Base-by-base conservation (phyloP, 2,888 invertebrate genomes). In the Philereme vetulata region DNA sequence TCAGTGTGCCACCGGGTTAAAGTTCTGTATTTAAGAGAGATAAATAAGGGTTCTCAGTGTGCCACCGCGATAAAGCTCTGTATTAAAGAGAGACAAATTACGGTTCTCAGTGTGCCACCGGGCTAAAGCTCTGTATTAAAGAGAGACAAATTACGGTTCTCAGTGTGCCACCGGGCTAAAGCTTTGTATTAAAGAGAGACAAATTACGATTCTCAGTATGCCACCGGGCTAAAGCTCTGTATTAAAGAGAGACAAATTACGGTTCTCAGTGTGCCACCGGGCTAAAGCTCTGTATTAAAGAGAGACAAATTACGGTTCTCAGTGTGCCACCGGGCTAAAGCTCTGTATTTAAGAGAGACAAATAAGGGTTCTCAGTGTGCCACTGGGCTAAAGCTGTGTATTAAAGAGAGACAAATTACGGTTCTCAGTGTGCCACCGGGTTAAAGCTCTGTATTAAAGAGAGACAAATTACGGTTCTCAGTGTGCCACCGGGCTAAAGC, bases 141-240 rank as follows among this genome's bases (percentile, higher is more conserved):
- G n/a, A n/a, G n/a, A n/a, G n/a, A n/a, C n/a, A n/a, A n/a, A n/a
- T n/a, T n/a, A n/a, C n/a, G n/a, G 21, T 21, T 21, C 38, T 6
- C 51, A n/a, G 38, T 56, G 51, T 60, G 51, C 44, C 5, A 36
- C 55, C 36, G 36, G 5, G 55, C 43, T 60, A 46, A 59, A 21
- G 21, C 21, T 21, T 2, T 21, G 21, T 21, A 21, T 21, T 6
- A 11, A 11, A n/a, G n/a, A n/a, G n/a, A n/a, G n/a, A n/a, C n/a
- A n/a, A n/a, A n/a, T n/a, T n/a, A n/a, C n/a, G n/a, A 2, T 21
- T 21, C 38, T 6, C 51, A n/a, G 38, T 56, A 48, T 60, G 51
- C 44, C 5, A 36, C 55, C 36, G 36, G 5, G 55, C 43, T 60
- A 46, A 59, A 21, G 21, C 21, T 21, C 21, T 21, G 21, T 21